phyloP scores from a whole-genome alignment of 2,888 invertebrate genomes.

The Ligdia adustata region DNA sequence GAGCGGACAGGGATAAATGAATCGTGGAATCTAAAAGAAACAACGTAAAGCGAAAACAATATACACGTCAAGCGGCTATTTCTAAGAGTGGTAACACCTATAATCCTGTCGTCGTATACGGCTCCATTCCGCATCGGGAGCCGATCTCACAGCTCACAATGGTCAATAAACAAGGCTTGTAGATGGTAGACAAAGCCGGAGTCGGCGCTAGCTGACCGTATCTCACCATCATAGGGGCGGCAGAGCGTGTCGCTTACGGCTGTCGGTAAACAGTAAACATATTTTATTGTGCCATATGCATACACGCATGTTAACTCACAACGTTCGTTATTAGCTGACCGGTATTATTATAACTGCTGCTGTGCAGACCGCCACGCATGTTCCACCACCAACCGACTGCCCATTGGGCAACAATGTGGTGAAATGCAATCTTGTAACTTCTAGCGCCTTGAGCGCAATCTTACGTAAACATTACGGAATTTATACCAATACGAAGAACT shows the following conservation, averaged over 20 bases:
- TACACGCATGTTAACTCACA: conserved; percentile 56
- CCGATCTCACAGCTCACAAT: conserved; percentile 68
- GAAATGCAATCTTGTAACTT: conserved; percentile 21
- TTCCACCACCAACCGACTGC: conserved; percentile 7
- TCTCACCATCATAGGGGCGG: conserved; percentile 67
- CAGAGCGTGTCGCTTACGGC: conserved; percentile 73
- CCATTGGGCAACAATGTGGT: conserved; percentile 21
- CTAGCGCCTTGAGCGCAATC: conserved; percentile 7
- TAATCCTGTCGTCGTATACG: conserved; percentile 57
- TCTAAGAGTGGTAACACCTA: conserved; percentile 24
- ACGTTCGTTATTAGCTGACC: conserved; percentile 34
- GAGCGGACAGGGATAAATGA: too few relatives aligned
- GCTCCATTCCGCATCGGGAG: conserved; percentile 65
- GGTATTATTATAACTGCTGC: conserved; percentile 30
- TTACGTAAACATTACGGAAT: conserved; percentile 13
- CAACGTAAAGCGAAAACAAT: conserved; percentile 24
- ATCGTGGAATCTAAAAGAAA: conserved; percentile 14
- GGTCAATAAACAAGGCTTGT: conserved; percentile 75
- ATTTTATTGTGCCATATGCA: conserved; percentile 70
- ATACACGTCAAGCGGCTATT: conserved; percentile 27
- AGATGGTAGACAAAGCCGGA: conserved; percentile 71
- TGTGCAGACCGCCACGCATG: conserved; percentile 20
- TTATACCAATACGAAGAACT: too few relatives aligned
- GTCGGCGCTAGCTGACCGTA: conserved; percentile 58
- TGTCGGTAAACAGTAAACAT: conserved; percentile 69